Evolutionary conservation across 2,888 invertebrate genomes (phyloP).

Genomic region (Drosophila stalkeri): DNA sequence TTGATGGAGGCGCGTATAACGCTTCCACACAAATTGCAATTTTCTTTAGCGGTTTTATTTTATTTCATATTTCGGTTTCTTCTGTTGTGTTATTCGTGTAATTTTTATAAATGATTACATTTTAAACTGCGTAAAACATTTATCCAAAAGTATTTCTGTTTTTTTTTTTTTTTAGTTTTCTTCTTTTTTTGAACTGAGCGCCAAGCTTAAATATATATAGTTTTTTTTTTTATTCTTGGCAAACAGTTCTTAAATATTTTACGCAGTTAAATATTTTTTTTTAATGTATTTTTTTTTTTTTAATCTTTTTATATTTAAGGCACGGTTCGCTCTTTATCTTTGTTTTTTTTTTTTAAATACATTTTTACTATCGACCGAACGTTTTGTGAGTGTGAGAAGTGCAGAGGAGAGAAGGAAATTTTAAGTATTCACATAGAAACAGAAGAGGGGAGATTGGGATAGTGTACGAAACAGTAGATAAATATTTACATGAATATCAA

Average conservation of each 20-base stretch:
- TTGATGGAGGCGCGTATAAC: conserved; percentile 56
- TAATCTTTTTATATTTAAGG: conserved; percentile 3
- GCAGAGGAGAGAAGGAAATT: not conserved
- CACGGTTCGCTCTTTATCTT: conserved; percentile 3
- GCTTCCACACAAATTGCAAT: conserved; percentile 41
- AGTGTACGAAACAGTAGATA: not conserved
- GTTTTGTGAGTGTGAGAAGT: not conserved
- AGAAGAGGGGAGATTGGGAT: not conserved
- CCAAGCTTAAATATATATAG: conserved; percentile 2
- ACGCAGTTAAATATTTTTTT: conserved; percentile 42
- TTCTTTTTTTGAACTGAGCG: conserved; percentile 22
- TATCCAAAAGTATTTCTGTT: conserved; percentile 21
- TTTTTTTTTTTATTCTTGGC: conserved; percentile 9
- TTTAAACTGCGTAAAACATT: conserved; percentile 63
- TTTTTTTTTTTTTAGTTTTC: conserved; percentile 27
- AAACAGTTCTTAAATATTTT: conserved; percentile 38
- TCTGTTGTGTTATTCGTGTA: conserved; percentile 8
- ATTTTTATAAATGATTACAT: conserved; percentile 14
- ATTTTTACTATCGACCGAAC: not conserved
- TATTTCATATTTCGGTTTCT: not conserved
- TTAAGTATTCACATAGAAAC: not conserved
- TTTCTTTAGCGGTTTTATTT: not conserved
- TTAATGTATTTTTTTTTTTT: not conserved
- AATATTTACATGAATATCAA: not conserved
- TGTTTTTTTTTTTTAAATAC: not conserved